Conservation (phyloP, 2,888 invertebrate species). For the Leptinotarsa rubiginosa region DNA sequence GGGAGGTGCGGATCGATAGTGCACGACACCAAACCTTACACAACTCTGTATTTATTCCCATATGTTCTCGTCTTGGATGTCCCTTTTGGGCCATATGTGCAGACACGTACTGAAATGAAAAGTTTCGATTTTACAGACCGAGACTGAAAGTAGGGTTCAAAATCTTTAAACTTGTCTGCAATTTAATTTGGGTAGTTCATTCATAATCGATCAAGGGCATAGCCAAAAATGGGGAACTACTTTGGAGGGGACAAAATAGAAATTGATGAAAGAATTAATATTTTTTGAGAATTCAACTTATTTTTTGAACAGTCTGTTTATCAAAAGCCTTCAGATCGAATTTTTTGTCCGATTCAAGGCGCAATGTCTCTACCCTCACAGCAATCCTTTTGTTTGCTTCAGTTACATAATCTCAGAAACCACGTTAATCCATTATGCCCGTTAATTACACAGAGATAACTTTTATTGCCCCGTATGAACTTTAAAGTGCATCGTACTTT, state of each 20-base stretch:
- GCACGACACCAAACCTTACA: conserved; percentile 30
- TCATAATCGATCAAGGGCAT: too few species aligned
- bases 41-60: conserved; percentile 33
- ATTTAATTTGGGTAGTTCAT: too few species aligned
- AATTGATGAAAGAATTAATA: too few species aligned
- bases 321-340: too few species aligned
- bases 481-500: conserved; percentile 17
- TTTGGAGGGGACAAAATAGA: too few species aligned
- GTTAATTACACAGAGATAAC: conserved; percentile 10
- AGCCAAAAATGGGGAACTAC: too few species aligned
- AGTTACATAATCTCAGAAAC: conserved; percentile 15
- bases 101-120: conserved; percentile 8
- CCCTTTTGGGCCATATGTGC: conserved; percentile 22
- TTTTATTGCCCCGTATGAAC: conserved; percentile 5
- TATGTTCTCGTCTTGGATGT: conserved; percentile 26
- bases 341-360: too few species aligned
- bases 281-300: too few species aligned
- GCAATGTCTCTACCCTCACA: neutral
- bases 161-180: neutral
- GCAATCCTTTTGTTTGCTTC: conserved; percentile 1
- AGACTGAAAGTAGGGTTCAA: neutral
- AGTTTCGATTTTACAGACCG: too few species aligned
- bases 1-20: conserved; percentile 39
- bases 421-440: conserved; percentile 6
- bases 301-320: too few species aligned